Conservation (phyloP, 35 echinoderm and acorn worm genomes). For the Heliocidaris erythrogramma region DNA sequence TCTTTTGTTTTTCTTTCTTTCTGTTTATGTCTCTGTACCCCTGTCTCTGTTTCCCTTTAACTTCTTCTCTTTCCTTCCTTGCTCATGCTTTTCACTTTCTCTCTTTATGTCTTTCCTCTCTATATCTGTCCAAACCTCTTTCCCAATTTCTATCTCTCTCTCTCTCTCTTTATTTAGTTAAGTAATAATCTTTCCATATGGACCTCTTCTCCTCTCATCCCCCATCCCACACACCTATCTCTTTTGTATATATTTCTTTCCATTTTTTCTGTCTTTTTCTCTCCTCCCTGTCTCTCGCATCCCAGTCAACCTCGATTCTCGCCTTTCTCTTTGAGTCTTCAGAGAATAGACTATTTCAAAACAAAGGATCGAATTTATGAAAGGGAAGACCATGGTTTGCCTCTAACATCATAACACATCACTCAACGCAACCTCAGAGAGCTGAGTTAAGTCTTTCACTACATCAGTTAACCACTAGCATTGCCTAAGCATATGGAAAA, state of each 20-base stretch:
- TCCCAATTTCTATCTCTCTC: neutral
- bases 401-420: slow-evolving; percentile 52
- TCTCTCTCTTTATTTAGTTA: neutral
- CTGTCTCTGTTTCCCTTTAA: no score
- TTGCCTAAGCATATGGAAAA: neutral
- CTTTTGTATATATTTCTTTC: neutral
- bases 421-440: slow-evolving; percentile 12
- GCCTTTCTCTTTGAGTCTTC: neutral
- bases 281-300: neutral
- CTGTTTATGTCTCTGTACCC: no score
- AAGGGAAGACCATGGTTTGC: slow-evolving; percentile 40
- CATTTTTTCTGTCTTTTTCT: neutral
- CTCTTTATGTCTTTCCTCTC: no score
- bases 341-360: slow-evolving; percentile 49
- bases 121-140: no score
- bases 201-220: neutral
- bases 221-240: neutral
- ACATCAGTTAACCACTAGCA: neutral
- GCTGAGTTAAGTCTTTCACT: neutral
- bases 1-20: no score
- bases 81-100: no score
- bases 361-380: slow-evolving; percentile 50
- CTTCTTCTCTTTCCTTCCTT: no score
- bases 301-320: neutral
- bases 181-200: neutral